Conservation (phyloP, 1,140 invertebrate species). For the Calliphora vicina region DNA sequence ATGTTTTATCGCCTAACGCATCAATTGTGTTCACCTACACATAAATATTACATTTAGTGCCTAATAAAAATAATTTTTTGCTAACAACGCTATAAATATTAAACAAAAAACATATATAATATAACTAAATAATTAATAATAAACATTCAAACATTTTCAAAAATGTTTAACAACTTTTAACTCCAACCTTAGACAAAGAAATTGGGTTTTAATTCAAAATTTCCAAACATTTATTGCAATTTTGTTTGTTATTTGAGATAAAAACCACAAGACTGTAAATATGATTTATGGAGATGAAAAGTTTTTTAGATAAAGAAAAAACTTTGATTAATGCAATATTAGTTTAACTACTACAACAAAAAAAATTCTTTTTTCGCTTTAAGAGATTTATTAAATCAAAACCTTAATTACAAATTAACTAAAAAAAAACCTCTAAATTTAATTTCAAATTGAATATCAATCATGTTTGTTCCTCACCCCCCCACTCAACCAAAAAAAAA, state of each 20-base stretch:
- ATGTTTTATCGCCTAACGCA: background rate
- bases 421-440: background rate
- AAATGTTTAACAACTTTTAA: background rate
- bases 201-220: background rate
- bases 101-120: background rate
- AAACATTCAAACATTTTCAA: background rate
- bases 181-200: too few relatives aligned
- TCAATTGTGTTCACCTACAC: background rate
- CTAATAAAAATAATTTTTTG: background rate
- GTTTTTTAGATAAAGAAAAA: background rate
- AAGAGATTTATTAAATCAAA: slow-evolving; percentile 34
- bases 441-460: slow-evolving; percentile 5
- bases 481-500: background rate
- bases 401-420: slow-evolving; percentile 26
- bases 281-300: background rate
- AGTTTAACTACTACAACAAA: background rate
- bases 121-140: background rate
- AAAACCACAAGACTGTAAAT: background rate
- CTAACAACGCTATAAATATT: background rate
- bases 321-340: background rate
- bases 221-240: background rate
- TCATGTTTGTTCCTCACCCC: slow-evolving; percentile 7
- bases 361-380: background rate
- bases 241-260: background rate
- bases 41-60: slow-evolving; percentile 10